A percentile compares a stretch with the other conserved stretches of the same genome.
Conservation (phyloP, 2,888 invertebrate genomes). For the Epirrhoe tristata region DNA sequence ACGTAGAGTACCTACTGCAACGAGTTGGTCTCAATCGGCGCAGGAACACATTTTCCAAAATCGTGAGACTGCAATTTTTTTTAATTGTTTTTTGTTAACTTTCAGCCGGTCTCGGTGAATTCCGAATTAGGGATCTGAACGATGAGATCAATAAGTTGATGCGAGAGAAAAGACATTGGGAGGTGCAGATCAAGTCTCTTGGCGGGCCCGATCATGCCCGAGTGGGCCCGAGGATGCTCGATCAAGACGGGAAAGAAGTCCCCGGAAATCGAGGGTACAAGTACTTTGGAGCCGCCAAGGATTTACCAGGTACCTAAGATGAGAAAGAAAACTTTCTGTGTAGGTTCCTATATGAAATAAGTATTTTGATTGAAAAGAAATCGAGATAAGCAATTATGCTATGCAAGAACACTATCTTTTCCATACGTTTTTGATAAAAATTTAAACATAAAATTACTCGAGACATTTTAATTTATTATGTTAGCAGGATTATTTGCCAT, state of each 20-base stretch:
- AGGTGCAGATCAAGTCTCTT: slow-evolving; percentile 96
- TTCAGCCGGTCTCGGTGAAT: slow-evolving; percentile 98
- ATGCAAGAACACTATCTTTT: too few relatives aligned
- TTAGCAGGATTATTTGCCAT: too few relatives aligned
- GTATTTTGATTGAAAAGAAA: too few relatives aligned
- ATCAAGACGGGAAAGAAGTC: slow-evolving; percentile 97
- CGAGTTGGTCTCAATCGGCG: too few relatives aligned
- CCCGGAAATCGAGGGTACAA: slow-evolving; percentile 99
- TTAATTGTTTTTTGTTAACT: neutral
- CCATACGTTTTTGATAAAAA: too few relatives aligned
- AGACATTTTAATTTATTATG: too few relatives aligned
- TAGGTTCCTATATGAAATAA: too few relatives aligned
- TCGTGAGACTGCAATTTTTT: too few relatives aligned
- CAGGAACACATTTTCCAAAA: too few relatives aligned
- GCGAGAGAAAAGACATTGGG: slow-evolving; percentile 99
- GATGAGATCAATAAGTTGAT: slow-evolving; percentile 99
- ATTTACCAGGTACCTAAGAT: slow-evolving; percentile 93
- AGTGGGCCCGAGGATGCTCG: slow-evolving; percentile 96
- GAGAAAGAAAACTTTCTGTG: neutral
- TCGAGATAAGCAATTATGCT: too few relatives aligned
- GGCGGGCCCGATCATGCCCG: slow-evolving; percentile 98
- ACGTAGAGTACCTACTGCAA: too few relatives aligned
- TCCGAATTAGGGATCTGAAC: slow-evolving; percentile 98
- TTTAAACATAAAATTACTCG: too few relatives aligned
- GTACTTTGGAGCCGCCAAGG: slow-evolving; percentile 99